These are phyloP conservation scores for Heteromurus nitidus DNA, from an alignment of 2,888 invertebrate genomes.

Conservation along the genomic window DNA sequence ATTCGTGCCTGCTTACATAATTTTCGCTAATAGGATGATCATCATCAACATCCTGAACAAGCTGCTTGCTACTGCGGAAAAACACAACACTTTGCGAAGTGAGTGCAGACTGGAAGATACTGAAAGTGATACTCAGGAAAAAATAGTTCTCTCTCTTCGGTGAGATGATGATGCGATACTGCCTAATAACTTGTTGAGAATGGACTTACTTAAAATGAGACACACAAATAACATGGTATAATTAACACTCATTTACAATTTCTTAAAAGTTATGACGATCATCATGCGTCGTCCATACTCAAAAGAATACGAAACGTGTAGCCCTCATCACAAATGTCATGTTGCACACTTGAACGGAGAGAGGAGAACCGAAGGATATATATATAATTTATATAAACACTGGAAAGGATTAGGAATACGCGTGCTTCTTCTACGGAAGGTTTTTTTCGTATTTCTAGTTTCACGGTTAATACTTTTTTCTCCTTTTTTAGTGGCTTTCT, in stretches of 20 bases:
- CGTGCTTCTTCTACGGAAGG: too few relatives aligned
- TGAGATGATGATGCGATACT: background rate
- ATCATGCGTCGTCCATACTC: background rate
- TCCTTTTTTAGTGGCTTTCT: background rate
- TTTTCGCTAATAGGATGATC: slow-evolving; percentile 19
- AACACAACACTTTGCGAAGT: background rate
- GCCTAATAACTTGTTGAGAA: background rate
- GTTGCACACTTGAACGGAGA: too few relatives aligned
- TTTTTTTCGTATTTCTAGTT: too few relatives aligned
- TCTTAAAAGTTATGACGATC: background rate
- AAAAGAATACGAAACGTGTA: too few relatives aligned
- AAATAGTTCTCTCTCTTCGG: background rate
- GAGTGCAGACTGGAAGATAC: background rate
- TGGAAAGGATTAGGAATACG: too few relatives aligned
- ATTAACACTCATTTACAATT: slow-evolving; percentile 27
- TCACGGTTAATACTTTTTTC: too few relatives aligned
- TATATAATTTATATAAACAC: too few relatives aligned
- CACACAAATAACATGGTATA: slow-evolving; percentile 20
- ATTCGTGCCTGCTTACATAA: too few relatives aligned
- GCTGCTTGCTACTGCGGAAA: too few relatives aligned
- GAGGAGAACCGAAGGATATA: background rate
- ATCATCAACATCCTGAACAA: background rate
- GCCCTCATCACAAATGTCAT: background rate
- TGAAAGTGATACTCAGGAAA: background rate
- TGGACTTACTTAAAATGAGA: background rate